phyloP scores from a whole-genome alignment of 2,113 vertebrate genomes.

The Enhydra lutris region DNA sequence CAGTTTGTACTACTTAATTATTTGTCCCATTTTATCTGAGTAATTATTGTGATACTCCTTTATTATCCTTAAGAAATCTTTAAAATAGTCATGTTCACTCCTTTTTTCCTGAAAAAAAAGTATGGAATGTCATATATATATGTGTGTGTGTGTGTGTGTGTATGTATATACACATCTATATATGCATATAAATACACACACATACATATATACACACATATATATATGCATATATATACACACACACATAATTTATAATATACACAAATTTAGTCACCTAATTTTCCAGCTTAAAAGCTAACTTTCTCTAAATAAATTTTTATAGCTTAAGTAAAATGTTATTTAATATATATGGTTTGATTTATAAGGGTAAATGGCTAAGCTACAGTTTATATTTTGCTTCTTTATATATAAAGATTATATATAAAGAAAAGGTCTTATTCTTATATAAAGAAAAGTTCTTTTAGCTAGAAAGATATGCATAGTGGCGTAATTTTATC shows the following conservation, averaged over 20 bases:
- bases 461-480: background rate
- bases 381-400: background rate
- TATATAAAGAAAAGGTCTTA: background rate
- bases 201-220: accelerated
- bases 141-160: no score
- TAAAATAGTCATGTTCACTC: background rate
- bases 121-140: background rate
- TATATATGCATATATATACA: no score
- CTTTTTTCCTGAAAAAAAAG: background rate
- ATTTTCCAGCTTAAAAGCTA: background rate
- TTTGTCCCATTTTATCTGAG: background rate
- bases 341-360: background rate
- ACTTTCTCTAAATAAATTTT: background rate
- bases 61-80: background rate
- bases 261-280: background rate
- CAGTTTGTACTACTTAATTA: background rate
- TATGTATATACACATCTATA: no score
- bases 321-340: background rate
- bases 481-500: background rate
- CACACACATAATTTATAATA: background rate
- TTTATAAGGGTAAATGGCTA: background rate
- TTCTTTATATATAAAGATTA: background rate
- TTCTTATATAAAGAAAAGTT: background rate
- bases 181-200: no score
- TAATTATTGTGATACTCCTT: background rate